These are phyloP conservation scores for Corythaixoides concolor DNA, from an alignment of 2,113 vertebrate genomes.

Conservation along the genomic window DNA sequence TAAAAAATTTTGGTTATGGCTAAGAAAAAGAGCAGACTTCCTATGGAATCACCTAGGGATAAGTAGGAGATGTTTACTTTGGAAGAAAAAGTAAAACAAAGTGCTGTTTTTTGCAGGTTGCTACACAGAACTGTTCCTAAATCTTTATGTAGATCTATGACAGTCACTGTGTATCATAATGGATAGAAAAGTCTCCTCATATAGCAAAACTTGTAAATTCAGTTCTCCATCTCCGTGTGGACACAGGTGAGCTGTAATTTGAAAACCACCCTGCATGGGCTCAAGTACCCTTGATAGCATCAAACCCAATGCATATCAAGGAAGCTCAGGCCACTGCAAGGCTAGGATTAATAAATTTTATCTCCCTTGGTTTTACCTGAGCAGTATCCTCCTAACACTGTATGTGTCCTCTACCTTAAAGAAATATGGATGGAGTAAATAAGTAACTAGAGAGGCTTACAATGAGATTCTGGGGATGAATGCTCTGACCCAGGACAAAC, in stretches of 20 bases:
- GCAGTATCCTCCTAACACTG: neutral
- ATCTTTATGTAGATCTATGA: neutral
- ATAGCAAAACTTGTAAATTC: neutral
- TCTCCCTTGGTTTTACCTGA: neutral
- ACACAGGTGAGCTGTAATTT: neutral
- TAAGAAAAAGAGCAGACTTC: neutral
- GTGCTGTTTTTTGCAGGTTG: neutral
- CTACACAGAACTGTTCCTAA: neutral
- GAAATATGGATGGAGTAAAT: neutral
- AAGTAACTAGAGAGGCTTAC: neutral
- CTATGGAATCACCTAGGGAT: neutral
- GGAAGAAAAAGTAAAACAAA: neutral
- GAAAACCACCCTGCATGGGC: neutral
- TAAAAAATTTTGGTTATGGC: neutral
- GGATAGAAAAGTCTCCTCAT: neutral
- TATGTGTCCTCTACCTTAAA: neutral
- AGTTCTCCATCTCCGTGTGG: neutral
- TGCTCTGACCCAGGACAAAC: neutral
- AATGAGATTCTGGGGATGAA: neutral
- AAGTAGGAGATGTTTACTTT: neutral
- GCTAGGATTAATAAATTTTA: neutral
- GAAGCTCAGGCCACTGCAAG: neutral
- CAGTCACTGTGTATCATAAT: neutral
- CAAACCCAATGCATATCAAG: neutral
- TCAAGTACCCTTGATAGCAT: neutral